phyloP scores from a whole-genome alignment of 2,888 invertebrate genomes.

The Acheta domesticus region DNA sequence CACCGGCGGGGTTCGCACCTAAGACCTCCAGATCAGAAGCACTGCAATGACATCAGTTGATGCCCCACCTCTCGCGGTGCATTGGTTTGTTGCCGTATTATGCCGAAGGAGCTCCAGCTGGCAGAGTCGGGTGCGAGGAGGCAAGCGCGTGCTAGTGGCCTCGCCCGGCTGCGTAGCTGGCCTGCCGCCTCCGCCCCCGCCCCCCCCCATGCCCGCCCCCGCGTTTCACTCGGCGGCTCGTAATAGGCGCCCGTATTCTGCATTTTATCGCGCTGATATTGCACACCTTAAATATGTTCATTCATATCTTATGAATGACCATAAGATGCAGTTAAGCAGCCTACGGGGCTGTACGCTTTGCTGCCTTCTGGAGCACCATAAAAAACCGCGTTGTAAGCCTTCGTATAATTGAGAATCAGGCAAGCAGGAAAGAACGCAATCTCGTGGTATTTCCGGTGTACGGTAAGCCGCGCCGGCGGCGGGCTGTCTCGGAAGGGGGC shows the following conservation, averaged over 20 bases:
- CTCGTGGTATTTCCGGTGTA: conserved; percentile 2
- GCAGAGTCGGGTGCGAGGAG: no score
- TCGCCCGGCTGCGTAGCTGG: no score
- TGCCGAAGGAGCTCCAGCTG: no score
- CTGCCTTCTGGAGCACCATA: background rate
- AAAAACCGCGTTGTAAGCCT: background rate
- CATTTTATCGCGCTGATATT: background rate
- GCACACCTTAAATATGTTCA: conserved; percentile 11
- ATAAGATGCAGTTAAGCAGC: conserved; percentile 11
- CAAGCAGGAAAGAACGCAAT: conserved; percentile 18
- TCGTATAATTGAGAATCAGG: background rate
- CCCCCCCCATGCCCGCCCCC: background rate
- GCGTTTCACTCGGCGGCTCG: background rate
- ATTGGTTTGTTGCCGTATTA: no score
- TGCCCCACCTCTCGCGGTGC: no score
- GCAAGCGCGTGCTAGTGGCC: no score
- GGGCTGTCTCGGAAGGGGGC: background rate
- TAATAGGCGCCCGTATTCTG: background rate
- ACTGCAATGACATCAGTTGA: no score
- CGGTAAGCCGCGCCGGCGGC: background rate
- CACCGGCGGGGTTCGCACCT: no score
- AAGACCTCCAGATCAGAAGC: no score
- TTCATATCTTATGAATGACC: conserved; percentile 11
- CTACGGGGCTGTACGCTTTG: background rate
- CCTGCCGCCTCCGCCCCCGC: background rate